A percentile compares a stretch with the other conserved stretches of the same genome.
These are phyloP conservation scores for Netelia virgata DNA, from an alignment of 2,888 invertebrate genomes.

Conservation along the genomic window DNA sequence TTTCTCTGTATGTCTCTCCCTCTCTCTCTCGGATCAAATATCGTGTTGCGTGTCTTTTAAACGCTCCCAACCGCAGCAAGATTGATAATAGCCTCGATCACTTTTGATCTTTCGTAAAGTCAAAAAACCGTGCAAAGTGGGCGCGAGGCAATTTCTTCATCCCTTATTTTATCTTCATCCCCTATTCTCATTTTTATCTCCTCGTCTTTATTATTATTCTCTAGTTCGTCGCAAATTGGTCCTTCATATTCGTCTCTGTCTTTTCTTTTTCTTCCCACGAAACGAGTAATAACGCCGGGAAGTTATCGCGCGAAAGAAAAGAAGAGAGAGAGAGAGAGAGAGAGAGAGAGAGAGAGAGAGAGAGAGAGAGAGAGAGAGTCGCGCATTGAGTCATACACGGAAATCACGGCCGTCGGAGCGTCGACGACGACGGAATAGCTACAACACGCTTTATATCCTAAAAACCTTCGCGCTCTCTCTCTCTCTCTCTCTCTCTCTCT, in stretches of 20 bases:
- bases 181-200: slow-evolving; percentile 14
- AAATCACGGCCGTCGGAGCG: slow-evolving; percentile 66
- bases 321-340: not conserved
- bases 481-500: no score
- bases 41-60: slow-evolving; percentile 43
- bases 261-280: not conserved
- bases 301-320: slow-evolving; percentile 21
- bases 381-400: slow-evolving; percentile 65
- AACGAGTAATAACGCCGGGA: not conserved
- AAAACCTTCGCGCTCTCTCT: slow-evolving; percentile 8
- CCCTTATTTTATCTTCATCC: slow-evolving; percentile 5
- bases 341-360: not conserved
- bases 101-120: slow-evolving; percentile 36
- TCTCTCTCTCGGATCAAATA: not conserved
- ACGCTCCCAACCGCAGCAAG: slow-evolving; percentile 32
- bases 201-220: not conserved
- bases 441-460: slow-evolving; percentile 47
- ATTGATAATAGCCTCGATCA: slow-evolving; percentile 53
- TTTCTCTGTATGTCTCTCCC: no score
- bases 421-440: slow-evolving; percentile 61
- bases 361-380: not conserved
- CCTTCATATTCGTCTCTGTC: not conserved
- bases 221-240: not conserved
- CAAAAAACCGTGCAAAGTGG: slow-evolving; percentile 15
- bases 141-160: slow-evolving; percentile 7